Percentiles rank a stretch among this genome's conserved stretches.
These are phyloP conservation scores for Punctoribates punctum DNA, from an alignment of 2,888 invertebrate genomes.

Conservation along the genomic window DNA sequence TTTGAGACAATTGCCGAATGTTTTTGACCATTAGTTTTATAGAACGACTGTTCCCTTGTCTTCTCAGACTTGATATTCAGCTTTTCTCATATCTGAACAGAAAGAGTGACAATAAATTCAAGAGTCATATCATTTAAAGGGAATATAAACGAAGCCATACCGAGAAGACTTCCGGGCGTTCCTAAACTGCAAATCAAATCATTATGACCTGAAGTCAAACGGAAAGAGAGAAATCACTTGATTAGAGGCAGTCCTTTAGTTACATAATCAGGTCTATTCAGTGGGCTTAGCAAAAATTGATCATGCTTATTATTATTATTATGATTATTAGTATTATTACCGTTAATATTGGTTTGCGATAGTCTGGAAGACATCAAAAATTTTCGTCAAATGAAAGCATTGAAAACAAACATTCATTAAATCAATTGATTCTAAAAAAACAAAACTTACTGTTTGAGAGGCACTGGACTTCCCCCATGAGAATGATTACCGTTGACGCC, in stretches of 20 bases:
- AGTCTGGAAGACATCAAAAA: constrained; percentile 8
- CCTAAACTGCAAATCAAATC: constrained; percentile 39
- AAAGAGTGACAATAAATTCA: constrained; percentile 9
- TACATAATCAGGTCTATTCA: not conserved
- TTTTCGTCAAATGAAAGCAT: constrained; percentile 3
- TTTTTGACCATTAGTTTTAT: not conserved
- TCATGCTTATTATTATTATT: not conserved
- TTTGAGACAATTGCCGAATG: not conserved
- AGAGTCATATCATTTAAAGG: not conserved
- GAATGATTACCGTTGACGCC: constrained; percentile 75
- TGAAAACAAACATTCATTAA: constrained; percentile 10
- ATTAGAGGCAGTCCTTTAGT: not conserved
- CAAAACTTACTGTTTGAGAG: constrained; percentile 87
- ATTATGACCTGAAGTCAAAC: constrained; percentile 26
- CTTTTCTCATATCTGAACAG: constrained; percentile 45
- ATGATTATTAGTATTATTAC: too few species aligned
- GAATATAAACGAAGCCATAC: constrained; percentile 1
- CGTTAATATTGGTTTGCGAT: too few species aligned
- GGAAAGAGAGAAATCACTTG: not conserved
- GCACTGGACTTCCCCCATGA: constrained; percentile 79
- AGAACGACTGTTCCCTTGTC: not conserved
- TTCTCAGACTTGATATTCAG: constrained; percentile 49
- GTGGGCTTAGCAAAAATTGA: not conserved
- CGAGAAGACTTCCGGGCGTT: constrained; percentile 38
- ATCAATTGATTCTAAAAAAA: not conserved